phyloP scores from a whole-genome alignment of 1,140 invertebrate genomes.

The Meloidogyne floridensis region DNA sequence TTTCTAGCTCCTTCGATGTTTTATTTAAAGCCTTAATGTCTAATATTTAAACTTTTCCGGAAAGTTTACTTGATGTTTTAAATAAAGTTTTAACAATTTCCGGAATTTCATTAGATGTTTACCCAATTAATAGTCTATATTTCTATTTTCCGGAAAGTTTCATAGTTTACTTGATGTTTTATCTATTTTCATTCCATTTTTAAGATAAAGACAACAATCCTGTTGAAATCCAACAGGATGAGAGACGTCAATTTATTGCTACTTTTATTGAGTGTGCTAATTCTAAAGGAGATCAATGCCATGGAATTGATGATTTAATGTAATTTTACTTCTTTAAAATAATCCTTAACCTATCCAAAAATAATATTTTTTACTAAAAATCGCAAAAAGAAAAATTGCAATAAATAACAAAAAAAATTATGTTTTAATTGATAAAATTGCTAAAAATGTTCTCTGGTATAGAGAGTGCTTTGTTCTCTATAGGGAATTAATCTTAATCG shows the following conservation, averaged over 20 bases:
- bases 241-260: conserved; percentile 37
- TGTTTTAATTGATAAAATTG: neutral
- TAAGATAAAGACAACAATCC: conserved; percentile 46
- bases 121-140: too few relatives aligned
- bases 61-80: too few relatives aligned
- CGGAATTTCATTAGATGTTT: neutral
- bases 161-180: neutral
- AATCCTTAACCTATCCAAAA: too few relatives aligned
- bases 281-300: conserved; percentile 11
- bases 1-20: too few relatives aligned
- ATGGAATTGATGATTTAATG: neutral
- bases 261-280: conserved; percentile 43
- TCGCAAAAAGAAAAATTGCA: too few relatives aligned
- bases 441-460: neutral
- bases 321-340: neutral
- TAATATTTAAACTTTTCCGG: too few relatives aligned
- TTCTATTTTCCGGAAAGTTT: neutral
- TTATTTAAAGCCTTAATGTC: too few relatives aligned
- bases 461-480: neutral
- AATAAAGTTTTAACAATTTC: neutral
- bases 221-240: conserved; percentile 46
- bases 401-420: too few relatives aligned
- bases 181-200: neutral
- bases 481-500: neutral
- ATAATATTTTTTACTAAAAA: too few relatives aligned